Evolutionary conservation across 2,888 invertebrate species (phyloP), one percentile per base, ranked within the genome.

Genomic region (Epinotia ramella): DNA sequence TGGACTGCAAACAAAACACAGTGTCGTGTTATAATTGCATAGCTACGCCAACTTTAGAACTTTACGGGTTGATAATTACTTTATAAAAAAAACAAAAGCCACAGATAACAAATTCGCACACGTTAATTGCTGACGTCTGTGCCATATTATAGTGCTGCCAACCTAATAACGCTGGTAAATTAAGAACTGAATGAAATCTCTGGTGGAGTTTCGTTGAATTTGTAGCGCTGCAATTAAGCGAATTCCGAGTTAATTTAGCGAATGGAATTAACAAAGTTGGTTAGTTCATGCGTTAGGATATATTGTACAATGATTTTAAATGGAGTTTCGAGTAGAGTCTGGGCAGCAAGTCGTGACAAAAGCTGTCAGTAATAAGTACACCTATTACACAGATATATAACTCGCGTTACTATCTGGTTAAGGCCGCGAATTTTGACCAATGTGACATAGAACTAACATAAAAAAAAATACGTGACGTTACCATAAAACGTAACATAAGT

Each of bases 151-250:
- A 24, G 24, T 65, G 16, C 24, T 24, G 65, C 40, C 24, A 65
- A 65, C 5, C 16, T 20, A 65, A 65, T 65, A 65, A 65, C 44
- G 64, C 13, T 16, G 49, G 44, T 20, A 49, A 65, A 65, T 49
- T 49, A 44, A 64, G 44, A 64, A 64, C 2, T 18, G 20, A 49
- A 20, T 11, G 24, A 46, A 49, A 46, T 24, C 24, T 44, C 64
- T 16, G 46, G 64, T 13, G 24, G 24, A 65, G 12, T 24, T 65
- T 46, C 49, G 65, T 24, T 24, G 49, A 49, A 20, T 65, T 49
- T 16, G 24, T 3, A 49, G 46, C 24, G 49, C 3, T 49, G 13
- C 6, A 65, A 49, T 65, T 16, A 49, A 20, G 46, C 6, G 13
- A 46, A 40, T 16, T 65, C 49, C 20, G 13, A 65, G 46, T 49